Evolutionary conservation across 1,140 invertebrate genomes (phyloP).

Genomic region (Rhopalosiphum padi): DNA sequence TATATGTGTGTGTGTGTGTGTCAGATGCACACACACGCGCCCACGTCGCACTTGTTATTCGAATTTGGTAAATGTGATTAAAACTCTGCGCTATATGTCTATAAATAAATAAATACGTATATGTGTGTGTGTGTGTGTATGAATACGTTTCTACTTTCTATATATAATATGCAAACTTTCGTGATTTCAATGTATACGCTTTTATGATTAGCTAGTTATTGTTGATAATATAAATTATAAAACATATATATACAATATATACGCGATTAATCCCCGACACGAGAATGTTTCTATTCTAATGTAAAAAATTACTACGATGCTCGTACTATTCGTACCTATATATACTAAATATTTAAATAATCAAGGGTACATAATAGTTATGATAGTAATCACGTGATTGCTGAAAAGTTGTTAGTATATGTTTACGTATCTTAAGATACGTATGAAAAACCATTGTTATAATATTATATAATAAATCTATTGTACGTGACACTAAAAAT

Average conservation of each 20-base stretch:
- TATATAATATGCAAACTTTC: not conserved
- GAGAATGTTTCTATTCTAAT: too few relatives aligned
- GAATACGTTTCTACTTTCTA: not conserved
- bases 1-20: not conserved
- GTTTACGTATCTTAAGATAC: too few relatives aligned
- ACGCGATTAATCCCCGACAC: too few relatives aligned
- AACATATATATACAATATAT: not conserved
- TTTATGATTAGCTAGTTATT: not conserved
- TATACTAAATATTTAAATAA: too few relatives aligned
- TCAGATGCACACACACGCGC: not conserved
- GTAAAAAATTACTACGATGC: too few relatives aligned
- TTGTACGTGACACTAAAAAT: too few relatives aligned
- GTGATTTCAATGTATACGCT: not conserved
- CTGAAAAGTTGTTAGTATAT: too few relatives aligned
- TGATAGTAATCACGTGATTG: too few relatives aligned
- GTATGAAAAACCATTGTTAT: too few relatives aligned
- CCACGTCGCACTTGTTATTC: slow-evolving; percentile 28
- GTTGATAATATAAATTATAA: not conserved
- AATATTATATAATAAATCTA: too few relatives aligned
- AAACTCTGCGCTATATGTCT: not conserved
- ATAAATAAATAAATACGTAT: not conserved
- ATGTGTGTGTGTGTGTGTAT: not conserved
- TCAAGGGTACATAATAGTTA: too few relatives aligned
- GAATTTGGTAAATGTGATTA: slow-evolving; percentile 51
- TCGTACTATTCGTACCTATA: too few relatives aligned